Conservation (phyloP, 2,113 vertebrate species). For the Catagonus wagneri region DNA sequence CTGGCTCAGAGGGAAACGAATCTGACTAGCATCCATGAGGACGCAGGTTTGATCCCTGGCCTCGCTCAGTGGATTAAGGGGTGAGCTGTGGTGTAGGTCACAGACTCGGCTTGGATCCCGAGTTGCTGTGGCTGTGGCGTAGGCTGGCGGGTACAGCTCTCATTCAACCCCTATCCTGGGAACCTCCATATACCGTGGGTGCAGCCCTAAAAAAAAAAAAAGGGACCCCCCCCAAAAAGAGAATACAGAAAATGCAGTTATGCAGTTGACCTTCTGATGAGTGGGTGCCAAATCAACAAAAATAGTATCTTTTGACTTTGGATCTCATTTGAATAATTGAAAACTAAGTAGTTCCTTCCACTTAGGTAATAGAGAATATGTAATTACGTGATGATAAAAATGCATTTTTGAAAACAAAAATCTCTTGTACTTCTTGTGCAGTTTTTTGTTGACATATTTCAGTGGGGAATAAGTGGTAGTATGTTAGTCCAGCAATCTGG, state of each 20-base stretch:
- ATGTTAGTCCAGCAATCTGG: neutral
- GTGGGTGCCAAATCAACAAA: neutral
- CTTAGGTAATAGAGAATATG: neutral
- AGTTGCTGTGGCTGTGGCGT: too few species aligned
- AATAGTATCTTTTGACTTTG: neutral
- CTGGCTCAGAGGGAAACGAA: too few species aligned
- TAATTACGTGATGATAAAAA: neutral
- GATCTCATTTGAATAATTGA: neutral
- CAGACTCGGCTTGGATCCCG: too few species aligned
- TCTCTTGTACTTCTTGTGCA: neutral
- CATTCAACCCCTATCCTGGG: too few species aligned
- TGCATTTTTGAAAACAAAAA: conserved; percentile 1
- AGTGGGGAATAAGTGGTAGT: neutral
- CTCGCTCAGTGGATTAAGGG: too few species aligned
- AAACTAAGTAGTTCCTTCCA: neutral
- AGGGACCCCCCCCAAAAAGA: too few species aligned
- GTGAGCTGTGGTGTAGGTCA: too few species aligned
- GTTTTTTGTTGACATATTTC: conserved; percentile 31
- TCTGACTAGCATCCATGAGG: too few species aligned
- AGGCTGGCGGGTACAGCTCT: too few species aligned
- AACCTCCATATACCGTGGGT: too few species aligned
- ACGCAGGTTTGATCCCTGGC: too few species aligned
- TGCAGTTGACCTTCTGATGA: neutral
- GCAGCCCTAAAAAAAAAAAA: too few species aligned
- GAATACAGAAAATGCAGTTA: neutral